Evolutionary conservation across 2,113 vertebrate genomes (phyloP).

Genomic region (Promerops cafer): DNA sequence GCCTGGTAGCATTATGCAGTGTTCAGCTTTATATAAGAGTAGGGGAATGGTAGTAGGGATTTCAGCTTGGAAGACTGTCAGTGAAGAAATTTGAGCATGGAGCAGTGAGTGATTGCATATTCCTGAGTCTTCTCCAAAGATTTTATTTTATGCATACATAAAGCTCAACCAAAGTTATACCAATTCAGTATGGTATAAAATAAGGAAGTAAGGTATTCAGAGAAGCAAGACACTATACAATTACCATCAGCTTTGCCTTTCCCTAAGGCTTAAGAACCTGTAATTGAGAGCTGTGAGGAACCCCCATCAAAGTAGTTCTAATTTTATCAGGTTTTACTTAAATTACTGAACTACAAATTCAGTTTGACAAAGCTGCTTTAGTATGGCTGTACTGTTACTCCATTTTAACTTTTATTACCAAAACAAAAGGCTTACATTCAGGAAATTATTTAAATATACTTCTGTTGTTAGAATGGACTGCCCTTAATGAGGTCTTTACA

Average conservation of each 20-base stretch:
- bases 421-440: neutral
- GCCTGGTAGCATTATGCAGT: neutral
- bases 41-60: neutral
- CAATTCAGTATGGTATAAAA: neutral
- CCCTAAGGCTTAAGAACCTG: neutral
- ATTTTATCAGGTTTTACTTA: neutral
- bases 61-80: neutral
- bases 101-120: neutral
- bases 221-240: neutral
- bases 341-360: neutral
- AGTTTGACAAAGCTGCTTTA: neutral
- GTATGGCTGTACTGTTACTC: neutral
- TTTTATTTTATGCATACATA: neutral
- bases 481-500: neutral
- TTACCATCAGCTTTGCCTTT: neutral
- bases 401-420: neutral
- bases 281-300: neutral
- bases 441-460: neutral
- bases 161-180: neutral
- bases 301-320: neutral
- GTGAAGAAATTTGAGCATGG: neutral
- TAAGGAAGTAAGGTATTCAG: neutral
- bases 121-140: neutral
- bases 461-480: neutral
- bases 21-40: neutral